Conservation (phyloP, 2,113 vertebrate genomes). For the Actenoides hombroni region DNA sequence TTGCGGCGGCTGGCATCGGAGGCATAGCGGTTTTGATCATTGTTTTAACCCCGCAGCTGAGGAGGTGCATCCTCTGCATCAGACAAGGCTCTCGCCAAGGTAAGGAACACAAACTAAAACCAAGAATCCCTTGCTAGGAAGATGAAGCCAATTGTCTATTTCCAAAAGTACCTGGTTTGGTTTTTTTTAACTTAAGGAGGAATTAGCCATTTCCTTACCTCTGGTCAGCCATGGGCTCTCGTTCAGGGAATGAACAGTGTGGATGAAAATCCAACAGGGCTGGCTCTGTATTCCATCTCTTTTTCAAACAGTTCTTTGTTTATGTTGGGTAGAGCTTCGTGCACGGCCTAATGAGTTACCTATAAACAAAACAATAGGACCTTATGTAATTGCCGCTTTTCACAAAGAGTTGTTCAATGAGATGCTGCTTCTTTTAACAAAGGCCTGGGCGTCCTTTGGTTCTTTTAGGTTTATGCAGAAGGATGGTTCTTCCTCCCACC, state of each 20-base stretch:
- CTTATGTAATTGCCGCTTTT: not conserved
- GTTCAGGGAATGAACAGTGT: not conserved
- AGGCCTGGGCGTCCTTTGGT: not conserved
- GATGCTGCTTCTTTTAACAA: not conserved
- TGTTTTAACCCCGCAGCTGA: slow-evolving; percentile 59
- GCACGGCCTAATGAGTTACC: not conserved
- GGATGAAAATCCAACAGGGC: not conserved
- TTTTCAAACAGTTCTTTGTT: not conserved
- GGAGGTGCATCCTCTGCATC: slow-evolving; percentile 55
- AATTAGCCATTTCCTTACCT: not conserved
- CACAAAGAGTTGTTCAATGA: not conserved
- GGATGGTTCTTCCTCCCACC: not conserved
- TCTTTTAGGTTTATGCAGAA: not conserved
- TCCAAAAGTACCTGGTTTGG: not conserved
- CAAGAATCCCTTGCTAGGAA: not conserved
- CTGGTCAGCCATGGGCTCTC: not conserved
- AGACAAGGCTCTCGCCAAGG: slow-evolving; percentile 15
- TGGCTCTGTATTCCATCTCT: not conserved
- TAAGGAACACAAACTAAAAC: not conserved
- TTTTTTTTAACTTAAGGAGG: not conserved
- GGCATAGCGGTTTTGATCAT: slow-evolving; percentile 52
- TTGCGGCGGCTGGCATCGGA: slow-evolving; percentile 60
- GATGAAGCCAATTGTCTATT: fast-evolving
- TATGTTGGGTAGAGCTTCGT: not conserved
- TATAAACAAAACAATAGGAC: not conserved